Conservation (phyloP, 2,888 invertebrate species). For the Parnassius glacialis region DNA sequence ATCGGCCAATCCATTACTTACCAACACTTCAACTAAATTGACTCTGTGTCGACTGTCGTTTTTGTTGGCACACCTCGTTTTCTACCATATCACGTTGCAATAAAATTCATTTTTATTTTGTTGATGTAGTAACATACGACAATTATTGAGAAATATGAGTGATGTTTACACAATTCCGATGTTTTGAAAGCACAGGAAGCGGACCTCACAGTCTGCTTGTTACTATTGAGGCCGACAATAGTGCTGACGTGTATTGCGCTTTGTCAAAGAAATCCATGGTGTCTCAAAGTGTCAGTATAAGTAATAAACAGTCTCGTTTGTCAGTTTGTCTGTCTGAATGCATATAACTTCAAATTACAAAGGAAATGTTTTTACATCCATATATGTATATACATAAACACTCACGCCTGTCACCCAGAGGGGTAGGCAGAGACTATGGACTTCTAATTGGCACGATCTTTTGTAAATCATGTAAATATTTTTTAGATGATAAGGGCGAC, state of each 20-base stretch:
- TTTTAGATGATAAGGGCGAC: too few relatives aligned
- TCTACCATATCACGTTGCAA: slow-evolving; percentile 12
- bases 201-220: slow-evolving; percentile 37
- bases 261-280: background rate
- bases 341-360: too few relatives aligned
- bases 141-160: slow-evolving; percentile 13
- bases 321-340: too few relatives aligned
- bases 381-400: too few relatives aligned
- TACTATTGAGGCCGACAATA: slow-evolving; percentile 36
- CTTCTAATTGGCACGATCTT: too few relatives aligned
- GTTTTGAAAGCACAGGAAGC: slow-evolving; percentile 38
- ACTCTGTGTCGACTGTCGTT: slow-evolving; percentile 18
- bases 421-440: too few relatives aligned
- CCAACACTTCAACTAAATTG: slow-evolving; percentile 27
- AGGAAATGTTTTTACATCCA: too few relatives aligned
- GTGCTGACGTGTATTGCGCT: slow-evolving; percentile 10
- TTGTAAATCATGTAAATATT: too few relatives aligned
- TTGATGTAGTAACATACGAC: background rate
- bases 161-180: slow-evolving; percentile 40
- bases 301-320: too few relatives aligned
- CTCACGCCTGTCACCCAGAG: too few relatives aligned
- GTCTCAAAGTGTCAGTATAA: background rate
- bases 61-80: slow-evolving; percentile 3
- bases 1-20: slow-evolving; percentile 42
- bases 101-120: slow-evolving; percentile 11